Conservation (phyloP, 2,113 vertebrate genomes). For the Poecile atricapillus region DNA sequence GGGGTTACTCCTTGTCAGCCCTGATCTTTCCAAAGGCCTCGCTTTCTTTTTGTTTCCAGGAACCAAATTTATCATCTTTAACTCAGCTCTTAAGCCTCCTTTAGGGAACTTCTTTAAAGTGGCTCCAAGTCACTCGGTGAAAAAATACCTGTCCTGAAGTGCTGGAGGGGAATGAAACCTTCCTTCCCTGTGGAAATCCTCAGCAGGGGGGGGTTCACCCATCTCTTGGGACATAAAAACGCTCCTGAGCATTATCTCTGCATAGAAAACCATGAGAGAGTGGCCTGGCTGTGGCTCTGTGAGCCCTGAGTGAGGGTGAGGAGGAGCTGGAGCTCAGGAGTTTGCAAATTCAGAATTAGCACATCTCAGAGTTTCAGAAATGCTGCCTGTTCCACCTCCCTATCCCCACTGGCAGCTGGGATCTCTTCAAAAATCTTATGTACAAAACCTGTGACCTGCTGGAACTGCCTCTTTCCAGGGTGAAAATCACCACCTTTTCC, state of each 20-base stretch:
- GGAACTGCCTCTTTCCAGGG: neutral
- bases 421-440: neutral
- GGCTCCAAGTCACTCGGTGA: neutral
- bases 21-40: neutral
- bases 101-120: neutral
- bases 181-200: neutral
- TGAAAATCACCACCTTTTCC: neutral
- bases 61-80: neutral
- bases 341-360: neutral
- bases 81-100: neutral
- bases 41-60: neutral
- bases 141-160: neutral
- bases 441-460: neutral
- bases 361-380: neutral
- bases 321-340: neutral
- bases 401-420: neutral
- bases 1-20: neutral
- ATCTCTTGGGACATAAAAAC: neutral
- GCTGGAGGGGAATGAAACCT: neutral
- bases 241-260: neutral
- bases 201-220: neutral
- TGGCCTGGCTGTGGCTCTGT: neutral
- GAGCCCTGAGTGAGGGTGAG: neutral
- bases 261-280: neutral
- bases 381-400: neutral